Conservation (phyloP, 2,113 vertebrate genomes). For the Platycercus adscitus region DNA sequence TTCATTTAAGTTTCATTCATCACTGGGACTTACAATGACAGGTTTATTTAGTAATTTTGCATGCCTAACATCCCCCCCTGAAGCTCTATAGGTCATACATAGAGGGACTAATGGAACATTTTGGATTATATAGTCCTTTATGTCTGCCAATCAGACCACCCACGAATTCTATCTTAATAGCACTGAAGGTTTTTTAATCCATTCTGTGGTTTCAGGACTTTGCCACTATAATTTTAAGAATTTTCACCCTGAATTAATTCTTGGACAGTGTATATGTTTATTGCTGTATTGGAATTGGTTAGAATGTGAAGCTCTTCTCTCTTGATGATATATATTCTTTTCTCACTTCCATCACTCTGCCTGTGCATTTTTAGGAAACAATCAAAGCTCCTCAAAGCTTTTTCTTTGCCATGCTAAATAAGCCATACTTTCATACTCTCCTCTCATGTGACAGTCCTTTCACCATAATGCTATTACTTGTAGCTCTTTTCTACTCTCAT, state of each 20-base stretch:
- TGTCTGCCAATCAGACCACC: neutral
- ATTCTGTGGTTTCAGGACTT: neutral
- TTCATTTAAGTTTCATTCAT: neutral
- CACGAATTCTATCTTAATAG: neutral
- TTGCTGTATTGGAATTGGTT: neutral
- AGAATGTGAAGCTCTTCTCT: neutral
- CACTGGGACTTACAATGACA: neutral
- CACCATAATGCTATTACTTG: neutral
- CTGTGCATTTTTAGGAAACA: conserved; percentile 30
- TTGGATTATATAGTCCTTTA: neutral
- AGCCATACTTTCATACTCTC: neutral
- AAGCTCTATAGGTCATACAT: neutral
- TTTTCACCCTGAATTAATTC: neutral
- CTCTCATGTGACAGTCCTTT: neutral
- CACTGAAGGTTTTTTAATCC: neutral
- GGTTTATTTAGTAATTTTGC: neutral
- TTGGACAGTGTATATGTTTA: neutral
- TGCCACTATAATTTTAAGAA: neutral
- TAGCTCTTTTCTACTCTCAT: neutral
- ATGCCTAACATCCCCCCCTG: neutral
- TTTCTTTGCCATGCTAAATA: conserved; percentile 17
- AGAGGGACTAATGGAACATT: neutral
- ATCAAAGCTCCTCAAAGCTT: conserved; percentile 11
- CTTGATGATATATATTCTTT: conserved; percentile 27
- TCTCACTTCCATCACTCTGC: conserved; percentile 20